Base-by-base conservation (phyloP, 1,140 invertebrate species). In the Notospermus geniculatus region DNA sequence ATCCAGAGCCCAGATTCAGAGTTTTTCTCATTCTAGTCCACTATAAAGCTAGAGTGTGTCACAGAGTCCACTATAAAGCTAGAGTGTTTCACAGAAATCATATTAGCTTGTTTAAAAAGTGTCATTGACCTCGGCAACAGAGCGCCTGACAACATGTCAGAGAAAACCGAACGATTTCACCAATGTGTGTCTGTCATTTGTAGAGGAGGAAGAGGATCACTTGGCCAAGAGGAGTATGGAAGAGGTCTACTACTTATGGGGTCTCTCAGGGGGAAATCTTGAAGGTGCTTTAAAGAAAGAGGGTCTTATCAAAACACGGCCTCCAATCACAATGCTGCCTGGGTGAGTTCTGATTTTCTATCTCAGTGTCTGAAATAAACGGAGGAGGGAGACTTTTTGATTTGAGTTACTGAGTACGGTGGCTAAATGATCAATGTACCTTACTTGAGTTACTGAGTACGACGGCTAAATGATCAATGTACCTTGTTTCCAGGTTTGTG, bases 171-270 rank as follows among this genome's bases (percentile, higher is more conserved):
- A n/a, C n/a, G n/a, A n/a, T n/a, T n/a, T n/a, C n/a, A n/a, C n/a
- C n/a, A n/a, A n/a, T n/a, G n/a, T n/a, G n/a, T n/a, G n/a, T n/a
- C n/a, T 36, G 32, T 36, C 15, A n/a, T 50, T 50, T 50, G 46
- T n/a, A 50, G 46, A 50, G 4, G 25, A 19, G n/a, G 46, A 50
- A 7, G 46, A 23, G 32, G 80, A 83, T 64, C 78, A 82, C 59
- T 64, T 85, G 55, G 70, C 75, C 27, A 83, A 85, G 32, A 84
- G 88, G 64, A 65, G 63, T 46, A 72, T 94, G 71, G 85, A 91
- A 60, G 90, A 92, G 73, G 84, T 97, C 2, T 98, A 96, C 80
- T 90, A 97, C 81, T 86, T 95, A 72, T 98, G 96, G 96, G 90
- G 92, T 74, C 80, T 98, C 52, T 91, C 95, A 25, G 95, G 95